phyloP scores from a whole-genome alignment of 2,797 vertebrate species.

The Girardinus metallicus region DNA sequence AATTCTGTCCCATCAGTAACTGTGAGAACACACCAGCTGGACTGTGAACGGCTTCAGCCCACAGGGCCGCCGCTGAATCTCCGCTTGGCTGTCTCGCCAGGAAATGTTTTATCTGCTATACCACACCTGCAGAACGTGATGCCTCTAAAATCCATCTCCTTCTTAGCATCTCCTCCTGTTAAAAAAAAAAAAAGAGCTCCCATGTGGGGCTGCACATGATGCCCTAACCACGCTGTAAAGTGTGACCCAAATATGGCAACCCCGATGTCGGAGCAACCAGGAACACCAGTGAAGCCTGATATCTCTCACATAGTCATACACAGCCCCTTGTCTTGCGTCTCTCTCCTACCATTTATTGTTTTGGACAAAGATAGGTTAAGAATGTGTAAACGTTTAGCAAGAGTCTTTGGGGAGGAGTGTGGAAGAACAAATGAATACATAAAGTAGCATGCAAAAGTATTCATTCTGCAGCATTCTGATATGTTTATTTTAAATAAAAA shows the following conservation, averaged over 20 bases:
- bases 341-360: neutral
- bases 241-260: conserved; percentile 73
- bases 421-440: conserved; percentile 19
- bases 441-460: neutral
- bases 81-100: conserved; percentile 48
- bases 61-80: conserved; percentile 64
- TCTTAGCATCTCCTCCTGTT: conserved; percentile 42
- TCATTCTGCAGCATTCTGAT: neutral
- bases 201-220: conserved; percentile 37
- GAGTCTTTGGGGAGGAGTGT: conserved; percentile 50
- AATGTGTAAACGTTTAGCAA: conserved; percentile 41
- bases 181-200: conserved; percentile 40
- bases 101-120: conserved; percentile 59
- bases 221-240: conserved; percentile 56
- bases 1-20: conserved; percentile 33
- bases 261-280: conserved; percentile 44
- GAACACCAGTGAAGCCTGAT: conserved; percentile 43
- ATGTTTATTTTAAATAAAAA: neutral
- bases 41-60: conserved; percentile 55
- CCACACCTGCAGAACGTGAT: conserved; percentile 65
- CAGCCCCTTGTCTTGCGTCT: conserved; percentile 15
- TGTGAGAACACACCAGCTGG: conserved; percentile 58
- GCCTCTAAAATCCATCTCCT: conserved; percentile 56
- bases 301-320: conserved; percentile 28
- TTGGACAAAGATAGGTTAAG: neutral